phyloP scores from a whole-genome alignment of 2,888 invertebrate species.

The Gisinianus flammeolus region DNA sequence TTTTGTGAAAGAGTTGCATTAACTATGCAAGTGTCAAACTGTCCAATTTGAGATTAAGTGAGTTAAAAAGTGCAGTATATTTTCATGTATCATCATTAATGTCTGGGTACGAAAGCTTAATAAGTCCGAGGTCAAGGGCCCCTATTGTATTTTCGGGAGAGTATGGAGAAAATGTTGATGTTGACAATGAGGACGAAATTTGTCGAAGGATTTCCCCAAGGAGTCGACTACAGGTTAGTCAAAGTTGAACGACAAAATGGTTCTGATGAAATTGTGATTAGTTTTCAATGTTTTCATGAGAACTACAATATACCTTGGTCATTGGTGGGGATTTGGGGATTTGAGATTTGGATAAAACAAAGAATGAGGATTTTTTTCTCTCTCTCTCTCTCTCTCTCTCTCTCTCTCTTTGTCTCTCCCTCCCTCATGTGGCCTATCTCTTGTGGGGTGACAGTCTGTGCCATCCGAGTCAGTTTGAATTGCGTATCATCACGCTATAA shows the following conservation, averaged over 20 bases:
- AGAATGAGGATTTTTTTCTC: too few relatives aligned
- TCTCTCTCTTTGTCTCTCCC: too few relatives aligned
- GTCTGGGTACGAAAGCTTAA: slow-evolving; percentile 53
- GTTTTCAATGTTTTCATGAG: slow-evolving; percentile 1
- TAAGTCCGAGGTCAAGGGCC: slow-evolving; percentile 57
- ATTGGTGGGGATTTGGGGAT: not conserved
- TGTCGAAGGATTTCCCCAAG: not conserved
- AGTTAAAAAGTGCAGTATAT: not conserved
- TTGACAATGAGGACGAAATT: slow-evolving; percentile 6
- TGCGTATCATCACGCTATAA: slow-evolving; percentile 55
- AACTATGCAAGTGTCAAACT: slow-evolving; percentile 26
- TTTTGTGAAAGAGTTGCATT: not conserved
- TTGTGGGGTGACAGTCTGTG: slow-evolving; percentile 58
- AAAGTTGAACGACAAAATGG: not conserved
- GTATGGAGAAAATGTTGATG: slow-evolving; percentile 44
- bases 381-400: too few relatives aligned
- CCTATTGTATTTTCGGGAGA: slow-evolving; percentile 53
- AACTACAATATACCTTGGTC: not conserved
- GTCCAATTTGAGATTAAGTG: not conserved
- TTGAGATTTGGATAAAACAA: slow-evolving; percentile 9
- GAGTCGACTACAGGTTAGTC: not conserved
- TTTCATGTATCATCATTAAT: slow-evolving; percentile 1
- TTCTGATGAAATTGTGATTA: not conserved
- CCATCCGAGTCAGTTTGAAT: slow-evolving; percentile 57
- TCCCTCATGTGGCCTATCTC: too few relatives aligned